Percentiles rank a stretch among this genome's conserved stretches.
Evolutionary conservation across 2,797 vertebrate species (phyloP).

Genomic region (Psittacula echo): DNA sequence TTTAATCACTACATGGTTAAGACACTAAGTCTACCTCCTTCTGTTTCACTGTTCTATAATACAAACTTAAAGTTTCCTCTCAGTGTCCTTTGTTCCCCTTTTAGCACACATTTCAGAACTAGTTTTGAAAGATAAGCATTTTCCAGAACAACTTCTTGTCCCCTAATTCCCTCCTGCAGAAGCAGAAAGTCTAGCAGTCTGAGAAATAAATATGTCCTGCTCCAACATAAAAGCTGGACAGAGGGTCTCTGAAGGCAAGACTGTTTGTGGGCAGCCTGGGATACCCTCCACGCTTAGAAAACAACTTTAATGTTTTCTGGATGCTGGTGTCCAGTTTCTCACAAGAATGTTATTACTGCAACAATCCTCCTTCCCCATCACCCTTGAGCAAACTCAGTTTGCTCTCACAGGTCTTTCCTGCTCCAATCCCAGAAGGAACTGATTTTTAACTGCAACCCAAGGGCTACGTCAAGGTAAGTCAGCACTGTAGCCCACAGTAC

Average conservation of each 20-base stretch:
- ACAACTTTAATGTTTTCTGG: accelerated
- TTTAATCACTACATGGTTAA: background rate
- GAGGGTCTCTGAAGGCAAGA: background rate
- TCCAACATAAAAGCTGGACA: background rate
- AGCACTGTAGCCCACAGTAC: background rate
- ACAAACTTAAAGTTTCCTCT: background rate
- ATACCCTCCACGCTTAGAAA: background rate
- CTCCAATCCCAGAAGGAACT: background rate
- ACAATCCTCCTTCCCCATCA: background rate
- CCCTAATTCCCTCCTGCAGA: background rate
- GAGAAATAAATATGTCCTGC: background rate
- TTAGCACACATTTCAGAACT: background rate
- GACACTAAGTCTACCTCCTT: background rate
- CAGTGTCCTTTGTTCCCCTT: background rate
- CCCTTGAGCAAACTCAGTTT: background rate
- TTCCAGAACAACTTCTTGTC: background rate
- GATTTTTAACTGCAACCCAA: background rate
- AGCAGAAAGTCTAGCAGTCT: background rate
- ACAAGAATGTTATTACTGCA: background rate
- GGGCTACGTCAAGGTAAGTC: background rate
- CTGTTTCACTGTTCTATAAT: background rate
- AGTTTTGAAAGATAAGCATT: background rate
- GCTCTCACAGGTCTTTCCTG: background rate
- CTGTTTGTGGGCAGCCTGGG: background rate
- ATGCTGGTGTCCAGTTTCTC: background rate